phyloP scores from a whole-genome alignment of 2,888 invertebrate genomes.

The Dynastes tityus region DNA sequence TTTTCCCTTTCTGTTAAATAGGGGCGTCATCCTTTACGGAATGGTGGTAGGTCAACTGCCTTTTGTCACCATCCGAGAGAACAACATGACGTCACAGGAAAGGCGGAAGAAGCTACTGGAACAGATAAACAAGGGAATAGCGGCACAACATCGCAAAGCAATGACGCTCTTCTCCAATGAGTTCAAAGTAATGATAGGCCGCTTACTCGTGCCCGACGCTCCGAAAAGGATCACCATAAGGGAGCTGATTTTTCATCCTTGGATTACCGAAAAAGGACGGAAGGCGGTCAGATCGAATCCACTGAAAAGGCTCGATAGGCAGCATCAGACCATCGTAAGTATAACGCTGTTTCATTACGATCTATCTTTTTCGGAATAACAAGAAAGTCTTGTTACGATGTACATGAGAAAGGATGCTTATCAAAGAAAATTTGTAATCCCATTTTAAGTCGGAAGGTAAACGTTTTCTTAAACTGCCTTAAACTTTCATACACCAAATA shows the following conservation, averaged over 20 bases:
- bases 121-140: conserved; percentile 79
- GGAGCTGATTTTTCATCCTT: conserved; percentile 75
- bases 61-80: conserved; percentile 72
- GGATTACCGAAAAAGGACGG: conserved; percentile 74
- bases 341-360: conserved; percentile 22
- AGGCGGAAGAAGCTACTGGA: conserved; percentile 76
- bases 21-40: conserved; percentile 83
- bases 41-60: conserved; percentile 84
- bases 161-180: conserved; percentile 71
- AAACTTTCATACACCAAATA: no score
- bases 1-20: conserved; percentile 63
- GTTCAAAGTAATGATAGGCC: conserved; percentile 71
- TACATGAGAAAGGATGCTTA: conserved; percentile 7
- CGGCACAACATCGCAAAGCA: conserved; percentile 73
- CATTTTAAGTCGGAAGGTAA: background rate
- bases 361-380: conserved; percentile 24
- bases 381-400: conserved; percentile 13
- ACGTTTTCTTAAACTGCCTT: background rate
- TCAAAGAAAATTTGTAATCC: conserved; percentile 2
- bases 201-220: conserved; percentile 74
- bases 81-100: conserved; percentile 71
- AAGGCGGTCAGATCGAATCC: conserved; percentile 73
- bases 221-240: conserved; percentile 74
- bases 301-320: conserved; percentile 66
- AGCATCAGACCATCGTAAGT: conserved; percentile 61